Evolutionary conservation across 64 coral and sea anemone species (phyloP).

Genomic region (Montipora cactus): DNA sequence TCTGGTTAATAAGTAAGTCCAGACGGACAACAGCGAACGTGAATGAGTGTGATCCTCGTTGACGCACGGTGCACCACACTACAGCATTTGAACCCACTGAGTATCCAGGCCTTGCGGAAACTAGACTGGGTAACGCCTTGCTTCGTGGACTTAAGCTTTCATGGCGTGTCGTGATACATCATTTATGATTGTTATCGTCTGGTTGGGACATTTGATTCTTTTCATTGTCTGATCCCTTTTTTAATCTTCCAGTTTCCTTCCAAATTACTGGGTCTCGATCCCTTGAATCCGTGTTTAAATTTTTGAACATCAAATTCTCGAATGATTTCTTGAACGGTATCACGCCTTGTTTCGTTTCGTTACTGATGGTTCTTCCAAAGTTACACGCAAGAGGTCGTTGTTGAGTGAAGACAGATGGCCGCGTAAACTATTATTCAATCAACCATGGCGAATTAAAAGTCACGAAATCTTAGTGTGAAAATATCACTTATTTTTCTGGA

Average conservation of each 20-base stretch:
- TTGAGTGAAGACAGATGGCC: conserved; percentile 15
- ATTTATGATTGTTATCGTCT: conserved; percentile 31
- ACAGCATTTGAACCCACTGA: background rate
- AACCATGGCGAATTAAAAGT: conserved; percentile 1
- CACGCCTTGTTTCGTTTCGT: background rate
- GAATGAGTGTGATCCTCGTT: background rate
- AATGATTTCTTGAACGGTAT: no score
- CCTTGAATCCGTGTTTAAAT: conserved; percentile 4
- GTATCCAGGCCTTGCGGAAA: conserved; percentile 35
- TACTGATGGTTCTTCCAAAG: no score
- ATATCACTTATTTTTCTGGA: background rate
- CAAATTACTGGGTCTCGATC: conserved; percentile 6
- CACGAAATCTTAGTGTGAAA: conserved; percentile 17
- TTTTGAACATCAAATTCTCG: background rate
- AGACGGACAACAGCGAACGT: no score
- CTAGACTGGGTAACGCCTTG: background rate
- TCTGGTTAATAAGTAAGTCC: background rate
- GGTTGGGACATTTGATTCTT: background rate
- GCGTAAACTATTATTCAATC: background rate
- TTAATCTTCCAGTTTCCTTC: background rate
- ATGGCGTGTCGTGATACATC: conserved; percentile 1
- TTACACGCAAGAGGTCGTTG: background rate
- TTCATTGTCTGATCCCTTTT: background rate
- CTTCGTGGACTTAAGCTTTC: conserved; percentile 16
- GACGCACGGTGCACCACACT: background rate